Base-by-base conservation (phyloP, 2,113 vertebrate genomes). In the Candoia aspera region DNA sequence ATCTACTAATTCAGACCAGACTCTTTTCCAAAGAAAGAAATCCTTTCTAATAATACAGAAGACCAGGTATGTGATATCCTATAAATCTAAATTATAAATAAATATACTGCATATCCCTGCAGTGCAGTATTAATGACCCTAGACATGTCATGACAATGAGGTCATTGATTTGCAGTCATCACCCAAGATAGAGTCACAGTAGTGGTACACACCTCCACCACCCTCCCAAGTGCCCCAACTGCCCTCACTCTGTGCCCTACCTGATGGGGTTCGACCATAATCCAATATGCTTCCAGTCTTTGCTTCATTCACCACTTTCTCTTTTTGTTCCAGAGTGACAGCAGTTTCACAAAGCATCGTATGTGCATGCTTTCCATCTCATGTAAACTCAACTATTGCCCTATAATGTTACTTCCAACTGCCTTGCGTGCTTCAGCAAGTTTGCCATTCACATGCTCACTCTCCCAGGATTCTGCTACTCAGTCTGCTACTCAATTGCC, bases 391-490 rank as follows among this genome's bases (percentile, higher is more conserved):
- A 54, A 17, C 11, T 2, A 55, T 90, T 55, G 23, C 9, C 8
- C 53, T 87, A n/a, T 57, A n/a, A 57, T 58, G 9, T 3, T 8
- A 57, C 58, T n/a, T 33, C 15, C 29, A 9, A 12, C 26, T 57
- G 2, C 2, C n/a, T 54, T 54, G 49, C 55, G 55, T 68, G 53
- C 49, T 55, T 24, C n/a, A 33, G 54, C n/a, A 88, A 59, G 4
- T 33, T 5, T 42, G n/a, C 23, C 19, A 57, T 23, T 12, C 0
- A n/a, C 21, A 37, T 79, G 53, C 4, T 37, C 19, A 5, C 17
- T 57, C 55, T 54, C 86, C 84, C 93, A 94, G 90, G 57, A 87
- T 92, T 42, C 90, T 93, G 54, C 42, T 94, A 91, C 86, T 90
- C 86, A 24, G 6, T 79, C 68, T 37, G 15, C 94, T 95, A 92